Conservation (phyloP, 2,113 vertebrate species). For the Phalacrocorax brasilianus region DNA sequence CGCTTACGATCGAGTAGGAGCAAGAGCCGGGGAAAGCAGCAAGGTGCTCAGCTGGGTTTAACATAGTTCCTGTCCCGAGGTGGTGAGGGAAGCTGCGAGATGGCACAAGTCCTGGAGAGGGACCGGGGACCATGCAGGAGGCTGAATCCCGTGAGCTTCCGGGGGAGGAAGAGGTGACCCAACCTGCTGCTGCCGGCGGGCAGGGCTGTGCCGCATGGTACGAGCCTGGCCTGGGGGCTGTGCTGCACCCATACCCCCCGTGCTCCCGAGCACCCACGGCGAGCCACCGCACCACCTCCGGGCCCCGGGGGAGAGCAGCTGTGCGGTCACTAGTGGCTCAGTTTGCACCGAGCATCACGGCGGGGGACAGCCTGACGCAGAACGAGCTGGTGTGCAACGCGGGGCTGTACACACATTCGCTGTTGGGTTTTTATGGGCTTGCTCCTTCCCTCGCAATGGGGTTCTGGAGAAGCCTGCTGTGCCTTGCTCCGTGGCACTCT, state of each 20-base stretch:
- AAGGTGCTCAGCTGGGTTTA: background rate
- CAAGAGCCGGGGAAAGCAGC: rapidly evolving
- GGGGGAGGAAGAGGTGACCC: background rate
- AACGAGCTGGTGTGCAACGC: rapidly evolving
- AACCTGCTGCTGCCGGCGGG: rapidly evolving
- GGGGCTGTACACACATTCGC: rapidly evolving
- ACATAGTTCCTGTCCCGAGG: background rate
- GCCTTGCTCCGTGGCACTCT: rapidly evolving
- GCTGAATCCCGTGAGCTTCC: rapidly evolving
- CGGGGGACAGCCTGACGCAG: rapidly evolving
- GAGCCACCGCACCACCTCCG: rapidly evolving
- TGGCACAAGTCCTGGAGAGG: background rate
- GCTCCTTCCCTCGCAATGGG: background rate
- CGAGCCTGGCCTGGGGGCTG: background rate
- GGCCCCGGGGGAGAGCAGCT: background rate
- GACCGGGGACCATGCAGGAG: background rate
- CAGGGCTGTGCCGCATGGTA: rapidly evolving
- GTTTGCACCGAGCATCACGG: rapidly evolving
- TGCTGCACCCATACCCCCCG: background rate
- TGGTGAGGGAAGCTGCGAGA: background rate
- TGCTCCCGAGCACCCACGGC: rapidly evolving
- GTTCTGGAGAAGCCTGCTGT: background rate
- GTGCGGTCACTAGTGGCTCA: rapidly evolving
- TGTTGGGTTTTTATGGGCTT: rapidly evolving
- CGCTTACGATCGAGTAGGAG: rapidly evolving